phyloP scores from a whole-genome alignment of 2,113 vertebrate species.

The Alouatta palliata region DNA sequence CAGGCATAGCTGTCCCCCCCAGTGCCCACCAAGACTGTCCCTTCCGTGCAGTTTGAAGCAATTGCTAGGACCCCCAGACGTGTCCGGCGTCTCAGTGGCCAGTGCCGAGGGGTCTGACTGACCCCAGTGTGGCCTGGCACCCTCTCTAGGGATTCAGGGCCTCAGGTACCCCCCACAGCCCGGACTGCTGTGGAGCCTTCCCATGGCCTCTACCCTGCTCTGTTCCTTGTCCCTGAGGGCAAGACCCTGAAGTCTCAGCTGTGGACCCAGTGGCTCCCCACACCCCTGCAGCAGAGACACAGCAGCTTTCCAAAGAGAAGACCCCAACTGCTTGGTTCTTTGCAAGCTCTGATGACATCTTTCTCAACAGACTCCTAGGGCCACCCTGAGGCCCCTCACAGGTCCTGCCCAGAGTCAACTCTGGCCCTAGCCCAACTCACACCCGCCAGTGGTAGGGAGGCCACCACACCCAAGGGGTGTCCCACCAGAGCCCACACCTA shows the following conservation, averaged over 20 bases:
- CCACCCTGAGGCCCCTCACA: too few species aligned
- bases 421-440: background rate
- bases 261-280: background rate
- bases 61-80: background rate
- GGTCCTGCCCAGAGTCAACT: background rate
- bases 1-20: accelerated
- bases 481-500: too few species aligned
- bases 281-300: background rate
- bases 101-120: background rate
- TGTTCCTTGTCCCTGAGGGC: background rate
- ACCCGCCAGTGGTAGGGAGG: background rate
- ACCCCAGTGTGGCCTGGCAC: background rate
- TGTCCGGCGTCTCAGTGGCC: background rate
- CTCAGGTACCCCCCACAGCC: background rate
- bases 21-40: accelerated
- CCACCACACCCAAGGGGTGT: background rate
- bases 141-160: background rate
- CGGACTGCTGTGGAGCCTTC: background rate
- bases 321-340: background rate
- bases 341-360: background rate
- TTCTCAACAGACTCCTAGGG: background rate
- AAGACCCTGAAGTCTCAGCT: background rate
- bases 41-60: background rate
- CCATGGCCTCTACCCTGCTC: background rate
- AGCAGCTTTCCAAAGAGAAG: background rate